Evolutionary conservation across 1,140 invertebrate species (phyloP).

Genomic region (Venustaconcha ellipsiformis): DNA sequence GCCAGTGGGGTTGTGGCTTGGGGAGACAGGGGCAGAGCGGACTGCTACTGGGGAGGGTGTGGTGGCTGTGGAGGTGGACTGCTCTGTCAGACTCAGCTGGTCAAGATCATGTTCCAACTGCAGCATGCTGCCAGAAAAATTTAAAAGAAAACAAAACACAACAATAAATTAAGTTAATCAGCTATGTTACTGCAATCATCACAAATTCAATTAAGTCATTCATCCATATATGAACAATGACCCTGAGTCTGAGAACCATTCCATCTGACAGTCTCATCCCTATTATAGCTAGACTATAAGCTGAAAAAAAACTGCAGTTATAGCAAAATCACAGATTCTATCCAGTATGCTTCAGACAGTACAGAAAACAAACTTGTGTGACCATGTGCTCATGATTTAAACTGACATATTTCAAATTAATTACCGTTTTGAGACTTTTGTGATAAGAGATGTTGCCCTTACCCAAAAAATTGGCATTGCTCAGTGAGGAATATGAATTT

Average conservation of each 20-base stretch:
- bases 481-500: too few species aligned
- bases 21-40: slow-evolving; percentile 59
- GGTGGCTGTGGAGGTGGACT: slow-evolving; percentile 45
- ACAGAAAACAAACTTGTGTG: too few species aligned
- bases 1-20: slow-evolving; percentile 46
- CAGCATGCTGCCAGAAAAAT: slow-evolving; percentile 57
- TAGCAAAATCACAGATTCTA: too few species aligned
- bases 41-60: slow-evolving; percentile 52
- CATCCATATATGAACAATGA: too few species aligned
- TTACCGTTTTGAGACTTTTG: too few species aligned
- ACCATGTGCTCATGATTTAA: too few species aligned
- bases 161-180: background rate
- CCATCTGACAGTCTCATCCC: background rate
- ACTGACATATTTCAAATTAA: too few species aligned
- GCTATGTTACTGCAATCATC: background rate
- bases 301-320: background rate
- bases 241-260: background rate
- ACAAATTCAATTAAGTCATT: too few species aligned
- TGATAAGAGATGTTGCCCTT: too few species aligned
- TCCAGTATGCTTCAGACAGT: too few species aligned
- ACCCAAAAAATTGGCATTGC: too few species aligned
- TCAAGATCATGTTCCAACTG: slow-evolving; percentile 61
- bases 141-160: background rate
- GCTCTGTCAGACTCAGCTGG: slow-evolving; percentile 55
- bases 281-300: background rate